Conservation (phyloP, 2,888 invertebrate species). For the Drosophila tanythrix region DNA sequence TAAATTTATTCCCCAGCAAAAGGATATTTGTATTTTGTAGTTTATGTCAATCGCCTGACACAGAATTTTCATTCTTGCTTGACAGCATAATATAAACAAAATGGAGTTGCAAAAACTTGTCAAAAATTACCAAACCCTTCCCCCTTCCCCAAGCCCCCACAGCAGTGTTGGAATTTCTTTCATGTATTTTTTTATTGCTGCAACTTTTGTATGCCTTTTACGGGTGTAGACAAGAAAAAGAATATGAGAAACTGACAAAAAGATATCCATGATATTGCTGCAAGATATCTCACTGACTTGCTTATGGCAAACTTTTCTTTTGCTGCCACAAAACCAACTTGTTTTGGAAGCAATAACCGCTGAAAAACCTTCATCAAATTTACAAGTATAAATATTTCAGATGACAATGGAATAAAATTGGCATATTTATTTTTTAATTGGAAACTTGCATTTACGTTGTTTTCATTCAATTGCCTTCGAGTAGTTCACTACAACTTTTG, state of each 20-base stretch:
- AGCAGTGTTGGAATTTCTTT: slow-evolving; percentile 4
- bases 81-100: slow-evolving; percentile 43
- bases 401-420: neutral
- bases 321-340: slow-evolving; percentile 13
- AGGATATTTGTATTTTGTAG: slow-evolving; percentile 31
- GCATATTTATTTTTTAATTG: neutral
- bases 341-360: neutral
- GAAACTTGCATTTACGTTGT: neutral
- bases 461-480: neutral
- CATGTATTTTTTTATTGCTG: slow-evolving; percentile 22
- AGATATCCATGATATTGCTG: slow-evolving; percentile 51
- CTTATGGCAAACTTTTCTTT: slow-evolving; percentile 54
- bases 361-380: neutral
- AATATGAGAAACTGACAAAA: slow-evolving; percentile 24
- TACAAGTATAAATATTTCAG: neutral
- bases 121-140: slow-evolving; percentile 23
- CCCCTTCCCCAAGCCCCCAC: neutral
- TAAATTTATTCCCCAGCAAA: slow-evolving; percentile 9
- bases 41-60: slow-evolving; percentile 48
- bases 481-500: neutral
- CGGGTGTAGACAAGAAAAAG: slow-evolving; percentile 27
- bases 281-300: slow-evolving; percentile 67
- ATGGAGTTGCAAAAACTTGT: slow-evolving; percentile 50
- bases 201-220: slow-evolving; percentile 38
- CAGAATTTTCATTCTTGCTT: slow-evolving; percentile 13